Percentiles rank a stretch among this genome's conserved stretches.
Conservation (phyloP, 2,888 invertebrate genomes). For the Microplitis manilae region DNA sequence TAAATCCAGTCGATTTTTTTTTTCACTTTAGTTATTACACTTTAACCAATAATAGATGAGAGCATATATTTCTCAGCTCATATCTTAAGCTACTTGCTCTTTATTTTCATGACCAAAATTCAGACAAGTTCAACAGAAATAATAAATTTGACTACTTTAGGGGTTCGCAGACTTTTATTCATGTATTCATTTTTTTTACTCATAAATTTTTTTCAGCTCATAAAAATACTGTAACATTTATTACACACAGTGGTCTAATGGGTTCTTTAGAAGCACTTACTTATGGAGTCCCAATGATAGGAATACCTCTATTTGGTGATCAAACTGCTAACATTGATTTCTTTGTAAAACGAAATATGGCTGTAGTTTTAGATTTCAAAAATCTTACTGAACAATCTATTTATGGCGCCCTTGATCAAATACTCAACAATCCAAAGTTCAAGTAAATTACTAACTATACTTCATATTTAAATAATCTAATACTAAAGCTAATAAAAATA, state of each 20-base stretch:
- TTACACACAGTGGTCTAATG: slow-evolving; percentile 61
- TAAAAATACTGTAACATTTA: slow-evolving; percentile 56
- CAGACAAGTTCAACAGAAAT: no score
- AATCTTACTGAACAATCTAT: slow-evolving; percentile 66
- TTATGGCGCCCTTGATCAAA: slow-evolving; percentile 62
- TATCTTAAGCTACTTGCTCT: no score
- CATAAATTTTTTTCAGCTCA: slow-evolving; percentile 47
- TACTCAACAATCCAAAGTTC: slow-evolving; percentile 68
- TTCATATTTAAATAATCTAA: background rate
- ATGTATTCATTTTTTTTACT: no score
- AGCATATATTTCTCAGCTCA: no score
- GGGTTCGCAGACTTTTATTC: no score
- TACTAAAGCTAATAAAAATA: no score
- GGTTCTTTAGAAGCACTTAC: slow-evolving; percentile 57
- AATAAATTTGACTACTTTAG: no score
- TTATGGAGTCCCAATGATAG: slow-evolving; percentile 58
- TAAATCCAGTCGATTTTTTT: no score
- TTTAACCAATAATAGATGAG: no score
- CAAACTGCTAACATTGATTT: slow-evolving; percentile 58
- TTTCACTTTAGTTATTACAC: no score
- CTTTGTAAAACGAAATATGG: slow-evolving; percentile 54
- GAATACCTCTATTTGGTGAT: slow-evolving; percentile 60
- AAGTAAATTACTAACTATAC: slow-evolving; percentile 49
- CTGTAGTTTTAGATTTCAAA: slow-evolving; percentile 48
- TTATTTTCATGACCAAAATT: no score